Percentiles rank a stretch among this genome's conserved stretches.
These are phyloP conservation scores for Corythornis cristatus DNA, from an alignment of 2,113 vertebrate species.

Conservation along the genomic window DNA sequence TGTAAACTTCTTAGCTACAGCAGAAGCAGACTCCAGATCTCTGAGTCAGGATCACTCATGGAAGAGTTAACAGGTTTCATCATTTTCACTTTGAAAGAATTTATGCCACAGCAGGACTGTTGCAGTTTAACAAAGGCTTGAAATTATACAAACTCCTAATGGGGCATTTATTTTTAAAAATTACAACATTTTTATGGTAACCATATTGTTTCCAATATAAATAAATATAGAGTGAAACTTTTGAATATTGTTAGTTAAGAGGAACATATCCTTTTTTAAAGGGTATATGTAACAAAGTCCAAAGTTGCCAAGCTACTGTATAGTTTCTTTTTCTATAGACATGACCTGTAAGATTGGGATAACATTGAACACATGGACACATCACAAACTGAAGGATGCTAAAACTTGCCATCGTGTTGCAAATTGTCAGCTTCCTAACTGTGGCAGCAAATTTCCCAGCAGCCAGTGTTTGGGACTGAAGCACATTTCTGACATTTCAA, in stretches of 20 bases:
- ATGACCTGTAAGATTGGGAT: neutral
- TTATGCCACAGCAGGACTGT: neutral
- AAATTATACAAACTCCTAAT: neutral
- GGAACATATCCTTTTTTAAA: neutral
- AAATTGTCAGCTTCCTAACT: neutral
- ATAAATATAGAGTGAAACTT: neutral
- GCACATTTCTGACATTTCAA: neutral
- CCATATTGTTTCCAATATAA: neutral
- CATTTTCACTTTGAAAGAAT: neutral
- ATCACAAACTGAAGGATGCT: neutral
- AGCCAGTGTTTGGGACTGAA: neutral
- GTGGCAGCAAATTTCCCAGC: neutral
- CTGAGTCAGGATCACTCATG: fast-evolving
- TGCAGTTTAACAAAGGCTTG: neutral
- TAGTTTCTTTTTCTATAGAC: neutral
- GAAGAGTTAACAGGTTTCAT: neutral
- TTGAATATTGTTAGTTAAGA: neutral
- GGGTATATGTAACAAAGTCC: neutral
- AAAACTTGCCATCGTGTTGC: neutral
- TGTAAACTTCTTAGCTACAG: neutral
- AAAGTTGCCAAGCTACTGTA: neutral
- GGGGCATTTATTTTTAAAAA: neutral
- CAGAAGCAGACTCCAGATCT: neutral
- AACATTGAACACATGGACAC: neutral
- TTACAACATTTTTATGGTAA: neutral